Evolutionary conservation across 2,888 invertebrate species (phyloP).

Genomic region (Drosophila paranaensis): DNA sequence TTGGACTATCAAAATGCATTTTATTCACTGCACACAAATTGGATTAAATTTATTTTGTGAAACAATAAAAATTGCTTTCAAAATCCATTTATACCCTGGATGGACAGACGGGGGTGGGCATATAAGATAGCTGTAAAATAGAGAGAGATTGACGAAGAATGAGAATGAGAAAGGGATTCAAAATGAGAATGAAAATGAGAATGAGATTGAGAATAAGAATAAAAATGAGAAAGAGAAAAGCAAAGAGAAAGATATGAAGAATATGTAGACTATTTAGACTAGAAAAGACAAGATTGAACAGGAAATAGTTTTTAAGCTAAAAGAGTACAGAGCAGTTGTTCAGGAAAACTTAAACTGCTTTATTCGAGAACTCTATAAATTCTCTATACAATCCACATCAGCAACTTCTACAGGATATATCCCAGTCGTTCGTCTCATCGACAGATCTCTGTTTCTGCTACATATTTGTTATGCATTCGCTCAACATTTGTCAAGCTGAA

Average conservation of each 20-base stretch:
- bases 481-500: constrained; percentile 59
- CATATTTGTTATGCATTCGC: constrained; percentile 23
- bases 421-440: background rate
- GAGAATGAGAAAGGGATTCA: too few species aligned
- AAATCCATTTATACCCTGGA: background rate
- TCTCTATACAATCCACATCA: background rate
- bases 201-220: too few species aligned
- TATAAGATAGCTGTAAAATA: background rate
- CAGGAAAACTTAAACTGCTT: background rate
- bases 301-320: background rate
- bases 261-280: too few species aligned
- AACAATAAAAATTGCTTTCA: background rate
- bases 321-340: background rate
- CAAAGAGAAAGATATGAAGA: background rate
- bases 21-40: constrained; percentile 37
- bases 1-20: constrained; percentile 15
- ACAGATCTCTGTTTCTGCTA: background rate
- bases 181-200: too few species aligned
- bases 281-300: background rate
- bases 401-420: constrained; percentile 2
- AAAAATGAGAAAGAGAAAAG: too few species aligned
- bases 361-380: background rate
- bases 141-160: background rate
- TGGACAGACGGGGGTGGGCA: accelerated
- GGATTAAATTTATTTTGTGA: constrained; percentile 11